phyloP scores from a whole-genome alignment of 2,888 invertebrate genomes.

The Abrostola triplasia region DNA sequence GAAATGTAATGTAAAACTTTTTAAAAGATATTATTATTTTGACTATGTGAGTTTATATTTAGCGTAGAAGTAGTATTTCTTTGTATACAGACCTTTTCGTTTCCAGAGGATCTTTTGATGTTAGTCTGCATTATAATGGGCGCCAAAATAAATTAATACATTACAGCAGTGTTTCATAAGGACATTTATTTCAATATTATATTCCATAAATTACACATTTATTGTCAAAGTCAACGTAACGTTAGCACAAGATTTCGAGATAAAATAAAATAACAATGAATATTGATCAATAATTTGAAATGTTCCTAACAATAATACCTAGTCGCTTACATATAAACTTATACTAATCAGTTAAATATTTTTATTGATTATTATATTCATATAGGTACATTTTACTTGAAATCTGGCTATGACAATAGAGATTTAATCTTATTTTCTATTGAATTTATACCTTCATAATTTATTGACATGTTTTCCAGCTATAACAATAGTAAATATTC shows the following conservation, averaged over 20 bases:
- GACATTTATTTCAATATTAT: conserved; percentile 80
- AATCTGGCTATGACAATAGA: conserved; percentile 40
- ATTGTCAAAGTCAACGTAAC: conserved; percentile 88
- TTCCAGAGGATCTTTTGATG: conserved; percentile 17
- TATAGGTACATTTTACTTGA: conserved; percentile 42
- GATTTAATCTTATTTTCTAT: conserved; percentile 33
- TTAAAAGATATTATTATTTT: too few relatives aligned
- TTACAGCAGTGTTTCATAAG: conserved; percentile 61
- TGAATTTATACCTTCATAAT: conserved; percentile 19
- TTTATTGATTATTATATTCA: conserved; percentile 48
- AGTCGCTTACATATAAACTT: conserved; percentile 57
- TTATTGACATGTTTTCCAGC: background rate
- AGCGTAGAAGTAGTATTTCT: conserved; percentile 10
- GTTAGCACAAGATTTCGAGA: conserved; percentile 76
- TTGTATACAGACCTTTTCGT: conserved; percentile 15
- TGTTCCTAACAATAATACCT: conserved; percentile 57
- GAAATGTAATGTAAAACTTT: too few relatives aligned
- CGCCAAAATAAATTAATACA: conserved; percentile 43
- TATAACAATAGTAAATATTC: background rate
- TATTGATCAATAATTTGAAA: conserved; percentile 60
- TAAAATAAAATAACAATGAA: conserved; percentile 63
- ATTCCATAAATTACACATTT: conserved; percentile 85
- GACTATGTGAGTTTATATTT: background rate
- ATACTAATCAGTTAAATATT: conserved; percentile 61
- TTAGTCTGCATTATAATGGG: conserved; percentile 22